These are phyloP conservation scores for Scomber japonicus DNA, from an alignment of 2,113 vertebrate species.

Conservation along the genomic window DNA sequence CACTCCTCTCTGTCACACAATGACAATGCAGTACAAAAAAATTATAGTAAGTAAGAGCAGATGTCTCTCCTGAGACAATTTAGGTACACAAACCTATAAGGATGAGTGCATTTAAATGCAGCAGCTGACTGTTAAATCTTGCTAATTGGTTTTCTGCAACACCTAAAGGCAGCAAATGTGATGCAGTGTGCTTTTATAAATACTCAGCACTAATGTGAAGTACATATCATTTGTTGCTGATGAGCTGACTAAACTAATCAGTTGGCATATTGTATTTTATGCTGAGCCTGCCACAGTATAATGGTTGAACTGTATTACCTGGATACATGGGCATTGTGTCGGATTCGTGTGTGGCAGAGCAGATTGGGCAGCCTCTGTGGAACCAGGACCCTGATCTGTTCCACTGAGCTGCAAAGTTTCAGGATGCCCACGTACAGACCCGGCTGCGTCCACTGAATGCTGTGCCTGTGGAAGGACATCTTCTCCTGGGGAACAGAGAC, in stretches of 20 bases:
- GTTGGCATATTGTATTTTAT: too few species aligned
- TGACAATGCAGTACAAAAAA: not conserved
- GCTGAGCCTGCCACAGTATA: not conserved
- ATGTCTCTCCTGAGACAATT: not conserved
- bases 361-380: slow-evolving; percentile 84
- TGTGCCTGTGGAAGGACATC: slow-evolving; percentile 81
- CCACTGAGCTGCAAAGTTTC: slow-evolving; percentile 85
- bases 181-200: not conserved
- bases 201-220: not conserved
- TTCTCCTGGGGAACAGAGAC: slow-evolving; percentile 75
- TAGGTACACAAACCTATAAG: not conserved
- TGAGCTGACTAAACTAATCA: too few species aligned
- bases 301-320: slow-evolving; percentile 65
- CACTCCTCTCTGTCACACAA: slow-evolving; percentile 83
- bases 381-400: slow-evolving; percentile 85
- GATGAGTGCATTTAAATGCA: too few species aligned
- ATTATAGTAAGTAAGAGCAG: not conserved
- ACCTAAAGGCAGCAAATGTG: not conserved
- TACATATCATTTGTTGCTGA: not conserved
- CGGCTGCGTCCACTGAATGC: slow-evolving; percentile 73
- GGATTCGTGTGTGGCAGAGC: slow-evolving; percentile 81
- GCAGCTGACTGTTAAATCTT: too few species aligned
- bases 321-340: slow-evolving; percentile 82
- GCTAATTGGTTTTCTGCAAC: not conserved
- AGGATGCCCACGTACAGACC: slow-evolving; percentile 87